These are phyloP conservation scores for Rhinatrema bivittatum DNA, from an alignment of 2,797 vertebrate genomes.

Conservation along the genomic window DNA sequence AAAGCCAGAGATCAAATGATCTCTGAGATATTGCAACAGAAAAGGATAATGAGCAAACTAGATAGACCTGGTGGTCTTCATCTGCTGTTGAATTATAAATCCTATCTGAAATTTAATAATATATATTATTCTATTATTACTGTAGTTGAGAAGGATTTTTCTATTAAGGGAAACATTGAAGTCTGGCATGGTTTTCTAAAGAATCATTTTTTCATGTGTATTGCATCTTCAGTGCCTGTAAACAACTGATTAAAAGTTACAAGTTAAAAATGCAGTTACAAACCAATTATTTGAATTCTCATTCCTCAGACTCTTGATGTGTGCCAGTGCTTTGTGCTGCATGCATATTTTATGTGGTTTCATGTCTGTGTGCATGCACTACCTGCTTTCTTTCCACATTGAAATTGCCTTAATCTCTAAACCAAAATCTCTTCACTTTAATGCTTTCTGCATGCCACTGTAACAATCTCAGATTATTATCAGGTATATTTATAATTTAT, in stretches of 20 bases:
- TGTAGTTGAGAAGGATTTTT: conserved; percentile 25
- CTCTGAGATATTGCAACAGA: too few species aligned
- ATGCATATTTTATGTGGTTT: conserved; percentile 49
- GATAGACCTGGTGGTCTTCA: too few species aligned
- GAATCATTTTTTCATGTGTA: conserved; percentile 33
- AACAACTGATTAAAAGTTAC: conserved; percentile 40
- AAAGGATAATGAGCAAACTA: too few species aligned
- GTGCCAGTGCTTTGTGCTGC: conserved; percentile 37
- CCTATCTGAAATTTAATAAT: too few species aligned
- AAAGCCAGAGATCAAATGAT: too few species aligned
- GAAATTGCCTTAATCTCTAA: conserved; percentile 21
- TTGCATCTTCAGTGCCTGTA: conserved; percentile 44
- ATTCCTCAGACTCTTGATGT: conserved; percentile 6
- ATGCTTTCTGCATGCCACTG: conserved; percentile 59
- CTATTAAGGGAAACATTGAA: conserved; percentile 22
- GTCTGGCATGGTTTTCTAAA: conserved; percentile 37
- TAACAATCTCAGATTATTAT: conserved; percentile 49
- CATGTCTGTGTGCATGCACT: conserved; percentile 28
- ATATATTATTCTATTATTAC: conserved; percentile 17
- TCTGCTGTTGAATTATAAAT: too few species aligned
- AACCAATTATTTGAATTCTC: conserved; percentile 27
- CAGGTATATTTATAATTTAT: conserved; percentile 61
- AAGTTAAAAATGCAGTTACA: conserved; percentile 31
- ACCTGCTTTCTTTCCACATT: conserved; percentile 40
- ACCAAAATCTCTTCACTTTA: conserved; percentile 21